These are phyloP conservation scores for Percopsis transmontana DNA, from an alignment of 2,113 vertebrate species.

Conservation along the genomic window DNA sequence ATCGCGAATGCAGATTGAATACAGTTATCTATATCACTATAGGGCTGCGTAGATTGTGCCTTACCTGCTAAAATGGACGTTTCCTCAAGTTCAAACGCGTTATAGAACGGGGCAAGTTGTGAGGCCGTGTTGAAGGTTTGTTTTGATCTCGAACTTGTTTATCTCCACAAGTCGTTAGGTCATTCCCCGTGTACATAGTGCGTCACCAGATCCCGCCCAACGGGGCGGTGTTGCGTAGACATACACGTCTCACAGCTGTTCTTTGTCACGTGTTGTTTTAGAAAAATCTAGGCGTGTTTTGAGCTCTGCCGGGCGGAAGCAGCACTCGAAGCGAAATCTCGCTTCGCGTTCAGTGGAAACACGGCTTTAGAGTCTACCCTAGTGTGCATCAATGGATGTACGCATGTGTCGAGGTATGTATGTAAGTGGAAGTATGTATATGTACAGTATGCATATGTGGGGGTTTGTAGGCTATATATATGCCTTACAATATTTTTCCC, in stretches of 20 bases:
- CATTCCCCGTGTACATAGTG: constrained; percentile 3
- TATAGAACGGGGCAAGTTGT: background rate
- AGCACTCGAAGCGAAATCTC: too few relatives aligned
- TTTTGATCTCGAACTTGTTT: constrained; percentile 68
- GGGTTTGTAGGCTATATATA: too few relatives aligned
- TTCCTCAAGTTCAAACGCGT: constrained; percentile 2
- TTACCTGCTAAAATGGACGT: background rate
- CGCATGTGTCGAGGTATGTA: too few relatives aligned
- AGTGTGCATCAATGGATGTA: too few relatives aligned
- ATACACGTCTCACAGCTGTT: background rate
- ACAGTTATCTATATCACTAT: too few relatives aligned
- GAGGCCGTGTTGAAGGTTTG: constrained; percentile 21
- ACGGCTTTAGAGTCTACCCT: too few relatives aligned
- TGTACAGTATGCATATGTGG: too few relatives aligned
- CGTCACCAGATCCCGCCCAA: constrained; percentile 37
- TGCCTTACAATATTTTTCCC: too few relatives aligned
- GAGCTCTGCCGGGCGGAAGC: too few relatives aligned
- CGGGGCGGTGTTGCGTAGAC: background rate
- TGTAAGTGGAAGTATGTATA: too few relatives aligned
- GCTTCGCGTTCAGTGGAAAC: too few relatives aligned
- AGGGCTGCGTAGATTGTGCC: background rate
- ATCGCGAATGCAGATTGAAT: background rate
- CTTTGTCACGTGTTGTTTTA: background rate
- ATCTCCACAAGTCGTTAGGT: constrained; percentile 30
- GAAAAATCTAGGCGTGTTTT: too few relatives aligned